These are phyloP conservation scores for Drosophila paramelanica DNA, from an alignment of 2,888 invertebrate species.

Conservation along the genomic window DNA sequence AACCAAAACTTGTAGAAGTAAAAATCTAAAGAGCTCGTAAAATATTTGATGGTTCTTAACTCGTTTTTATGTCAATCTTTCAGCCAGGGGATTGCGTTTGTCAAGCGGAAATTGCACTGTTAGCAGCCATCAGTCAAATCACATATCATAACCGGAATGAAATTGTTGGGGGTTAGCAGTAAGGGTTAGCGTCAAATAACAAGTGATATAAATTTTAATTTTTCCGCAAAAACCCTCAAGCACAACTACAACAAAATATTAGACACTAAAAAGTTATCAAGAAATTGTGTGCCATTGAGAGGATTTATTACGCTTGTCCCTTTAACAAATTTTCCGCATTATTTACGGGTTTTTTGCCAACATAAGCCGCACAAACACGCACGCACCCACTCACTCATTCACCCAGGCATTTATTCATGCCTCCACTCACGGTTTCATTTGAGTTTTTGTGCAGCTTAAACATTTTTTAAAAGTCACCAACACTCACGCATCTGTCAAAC, in stretches of 20 bases:
- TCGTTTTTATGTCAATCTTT: constrained; percentile 22
- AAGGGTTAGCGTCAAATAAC: constrained; percentile 36
- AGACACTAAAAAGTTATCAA: constrained; percentile 75
- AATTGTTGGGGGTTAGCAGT: constrained; percentile 40
- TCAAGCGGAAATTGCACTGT: constrained; percentile 52
- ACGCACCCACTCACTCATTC: constrained; percentile 8
- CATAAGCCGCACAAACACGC: constrained; percentile 31
- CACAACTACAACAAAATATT: constrained; percentile 54
- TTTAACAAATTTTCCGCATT: constrained; percentile 80
- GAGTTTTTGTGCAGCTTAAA: constrained; percentile 73
- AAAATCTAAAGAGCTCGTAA: constrained; percentile 41
- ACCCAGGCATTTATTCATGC: constrained; percentile 46
- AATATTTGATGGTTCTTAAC: constrained; percentile 45
- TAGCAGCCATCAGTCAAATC: constrained; percentile 60
- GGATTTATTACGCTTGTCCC: constrained; percentile 79
- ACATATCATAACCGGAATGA: constrained; percentile 59
- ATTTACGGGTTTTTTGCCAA: constrained; percentile 62
- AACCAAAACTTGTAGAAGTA: constrained; percentile 29
- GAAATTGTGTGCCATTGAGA: constrained; percentile 75
- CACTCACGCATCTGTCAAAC: constrained; percentile 79
- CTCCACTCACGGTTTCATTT: constrained; percentile 62
- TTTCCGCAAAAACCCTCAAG: constrained; percentile 38
- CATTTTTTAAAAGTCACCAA: constrained; percentile 80
- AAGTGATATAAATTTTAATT: constrained; percentile 67
- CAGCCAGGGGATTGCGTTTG: constrained; percentile 18